Base-by-base conservation (phyloP, 2,797 vertebrate genomes). In the Ciconia nigra region DNA sequence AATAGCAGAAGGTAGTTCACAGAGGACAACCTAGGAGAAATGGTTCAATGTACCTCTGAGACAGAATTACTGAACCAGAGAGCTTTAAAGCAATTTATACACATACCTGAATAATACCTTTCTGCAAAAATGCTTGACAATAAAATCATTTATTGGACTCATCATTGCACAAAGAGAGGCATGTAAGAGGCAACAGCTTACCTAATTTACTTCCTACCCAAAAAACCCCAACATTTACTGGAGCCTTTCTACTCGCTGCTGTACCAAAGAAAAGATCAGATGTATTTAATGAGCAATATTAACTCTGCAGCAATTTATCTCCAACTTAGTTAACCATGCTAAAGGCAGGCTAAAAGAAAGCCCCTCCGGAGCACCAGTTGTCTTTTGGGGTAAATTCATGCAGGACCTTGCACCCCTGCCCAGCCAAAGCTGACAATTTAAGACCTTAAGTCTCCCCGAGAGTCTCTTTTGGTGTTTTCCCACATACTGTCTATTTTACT, bases 1-100 rank as follows among this genome's bases (percentile, higher is more conserved):
- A 95, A 96, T 74, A 96, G 95, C 76, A 90, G 79, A 77, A 77
- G 77, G 83, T 35, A 67, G 39, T 8, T 84, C 70, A 67, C 5
- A 84, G 77, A 93, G 88, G 89, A 89, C 83, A 92, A 12, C 31
- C 46, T 6, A 33, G 86, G 49, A 85, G 81, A 85, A 87, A 82
- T 4, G 37, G 78, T 17, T 83, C 9, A 0, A 2, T 6, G 78
- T 2, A 66, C 37, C 61, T 58, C 54, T 25, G 73, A 76, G 82
- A 39, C 3, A 61, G 47, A 39, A 12, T 4, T 61, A 13, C 47
- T 35, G 65, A 81, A 46, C 39, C 67, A 13, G 12, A 69, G 66
- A 65, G 51, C 44, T 54, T 52, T 12, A 66, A 21, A 85, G 73
- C 49, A n/a, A n/a, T 31, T 59, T n/a, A 11, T 22, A 49, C 22